A percentile compares a stretch with the other conserved stretches of the same genome.
Conservation (phyloP, 2,888 invertebrate genomes). For the Altica lythri region DNA sequence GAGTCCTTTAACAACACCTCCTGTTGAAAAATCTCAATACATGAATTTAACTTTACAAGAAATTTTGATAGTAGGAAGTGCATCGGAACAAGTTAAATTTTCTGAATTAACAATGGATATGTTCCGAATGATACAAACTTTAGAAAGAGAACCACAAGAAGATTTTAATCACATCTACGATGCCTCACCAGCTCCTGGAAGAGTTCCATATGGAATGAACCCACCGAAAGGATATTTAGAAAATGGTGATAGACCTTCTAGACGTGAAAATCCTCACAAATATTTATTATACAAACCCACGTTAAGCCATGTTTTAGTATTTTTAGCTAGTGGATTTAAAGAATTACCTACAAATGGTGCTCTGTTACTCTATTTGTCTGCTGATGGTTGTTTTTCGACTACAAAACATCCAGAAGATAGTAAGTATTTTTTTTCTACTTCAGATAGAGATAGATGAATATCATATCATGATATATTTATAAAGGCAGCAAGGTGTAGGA, state of each 20-base stretch:
- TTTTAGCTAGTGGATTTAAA: slow-evolving; percentile 89
- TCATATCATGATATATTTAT: no score
- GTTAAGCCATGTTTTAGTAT: slow-evolving; percentile 90
- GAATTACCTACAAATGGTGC: slow-evolving; percentile 92
- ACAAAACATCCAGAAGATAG: slow-evolving; percentile 88
- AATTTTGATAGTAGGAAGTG: slow-evolving; percentile 91
- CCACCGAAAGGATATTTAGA: slow-evolving; percentile 62
- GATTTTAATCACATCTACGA: slow-evolving; percentile 76
- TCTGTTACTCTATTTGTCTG: slow-evolving; percentile 89
- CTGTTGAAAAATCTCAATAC: slow-evolving; percentile 83
- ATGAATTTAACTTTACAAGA: slow-evolving; percentile 90
- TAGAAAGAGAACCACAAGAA: slow-evolving; percentile 90
- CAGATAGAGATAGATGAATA: background rate
- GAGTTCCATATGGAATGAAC: slow-evolving; percentile 61
- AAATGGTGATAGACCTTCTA: slow-evolving; percentile 69
- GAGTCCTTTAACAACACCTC: slow-evolving; percentile 82
- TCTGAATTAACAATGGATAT: slow-evolving; percentile 97
- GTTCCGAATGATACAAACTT: slow-evolving; percentile 94
- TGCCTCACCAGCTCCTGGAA: slow-evolving; percentile 71
- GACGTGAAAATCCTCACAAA: slow-evolving; percentile 93
- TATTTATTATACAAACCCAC: slow-evolving; percentile 95
- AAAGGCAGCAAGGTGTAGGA: no score
- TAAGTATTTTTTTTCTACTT: slow-evolving; percentile 58
- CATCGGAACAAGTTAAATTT: slow-evolving; percentile 93
- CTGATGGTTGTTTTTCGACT: slow-evolving; percentile 84